phyloP scores from a whole-genome alignment of 2,888 invertebrate genomes.

The Chydorus sphaericus region DNA sequence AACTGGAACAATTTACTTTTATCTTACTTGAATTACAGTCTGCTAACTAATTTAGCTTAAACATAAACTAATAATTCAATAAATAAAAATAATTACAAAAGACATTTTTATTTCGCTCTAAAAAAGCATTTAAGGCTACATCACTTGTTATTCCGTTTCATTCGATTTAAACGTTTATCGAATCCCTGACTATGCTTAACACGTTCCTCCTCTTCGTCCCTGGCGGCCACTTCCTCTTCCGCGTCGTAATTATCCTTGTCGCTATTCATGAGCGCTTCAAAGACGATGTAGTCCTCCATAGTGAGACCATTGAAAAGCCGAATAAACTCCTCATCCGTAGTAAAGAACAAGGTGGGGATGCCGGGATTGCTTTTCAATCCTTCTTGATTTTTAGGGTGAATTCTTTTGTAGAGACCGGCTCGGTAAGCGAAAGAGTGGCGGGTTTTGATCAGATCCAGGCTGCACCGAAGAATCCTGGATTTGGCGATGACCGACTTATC shows the following conservation, averaged over 20 bases:
- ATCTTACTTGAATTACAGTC: too few species aligned
- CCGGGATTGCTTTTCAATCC: background rate
- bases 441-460: background rate
- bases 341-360: background rate
- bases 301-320: background rate
- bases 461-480: conserved; percentile 5
- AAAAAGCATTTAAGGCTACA: too few species aligned
- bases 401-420: conserved; percentile 6
- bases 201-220: background rate
- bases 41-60: too few species aligned
- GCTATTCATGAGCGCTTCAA: background rate
- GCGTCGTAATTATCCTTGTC: background rate
- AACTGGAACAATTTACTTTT: too few species aligned
- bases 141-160: too few species aligned
- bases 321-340: background rate
- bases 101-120: too few species aligned
- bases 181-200: background rate
- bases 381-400: background rate
- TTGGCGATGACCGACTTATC: background rate
- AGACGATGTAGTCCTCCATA: conserved; percentile 8
- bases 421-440: conserved; percentile 7
- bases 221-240: background rate
- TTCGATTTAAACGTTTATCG: too few species aligned
- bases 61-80: too few species aligned
- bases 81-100: too few species aligned